Base-by-base conservation (phyloP, 2,797 vertebrate genomes). In the Morelia viridis region DNA sequence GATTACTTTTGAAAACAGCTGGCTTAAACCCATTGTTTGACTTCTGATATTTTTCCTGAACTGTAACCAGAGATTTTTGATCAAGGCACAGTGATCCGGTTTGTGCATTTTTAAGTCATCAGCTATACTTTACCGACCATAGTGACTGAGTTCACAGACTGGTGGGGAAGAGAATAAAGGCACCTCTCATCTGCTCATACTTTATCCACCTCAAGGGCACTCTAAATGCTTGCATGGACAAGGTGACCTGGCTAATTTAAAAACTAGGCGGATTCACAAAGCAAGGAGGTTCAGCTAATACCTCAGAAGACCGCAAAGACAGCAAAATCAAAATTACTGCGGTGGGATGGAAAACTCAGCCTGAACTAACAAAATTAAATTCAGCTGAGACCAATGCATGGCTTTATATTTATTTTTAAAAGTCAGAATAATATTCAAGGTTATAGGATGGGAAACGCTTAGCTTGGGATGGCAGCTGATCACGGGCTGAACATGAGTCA, bases 361-460 rank as follows among this genome's bases (percentile, higher is more conserved):
- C 71, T 80, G 35, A 46, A 24, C 8, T 9, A 8, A 8, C 50
- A 53, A 53, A 53, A 53, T 80, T 80, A 80, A 46, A 80, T 80
- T 80, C 24, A 80, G 35, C 22, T 4, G 5, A 11, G 19, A 80
- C 46, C 41, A 80, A 80, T 80, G 41, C 76, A 11, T 24, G 22
- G 41, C 46, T 46, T 19, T 41, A 24, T 80, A 80, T 80, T 80
- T 80, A 35, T 80, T 80, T 46, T 80, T 46, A 46, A 80, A 80
- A 46, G 41, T 46, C 41, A 80, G 76, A 80, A 80, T 80, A 96
- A 94, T 95, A 80, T 80, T 80, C 76, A 80, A 41, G 58, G 58
- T 87, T 19, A 41, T 87, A 26, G 35, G 24, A 11, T 24, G 46
- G 76, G 76, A 80, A 80, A 46, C 46, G 41, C 41, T 80, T 80